Conservation (phyloP, 1,140 invertebrate genomes). For the Eufriesea mexicana region DNA sequence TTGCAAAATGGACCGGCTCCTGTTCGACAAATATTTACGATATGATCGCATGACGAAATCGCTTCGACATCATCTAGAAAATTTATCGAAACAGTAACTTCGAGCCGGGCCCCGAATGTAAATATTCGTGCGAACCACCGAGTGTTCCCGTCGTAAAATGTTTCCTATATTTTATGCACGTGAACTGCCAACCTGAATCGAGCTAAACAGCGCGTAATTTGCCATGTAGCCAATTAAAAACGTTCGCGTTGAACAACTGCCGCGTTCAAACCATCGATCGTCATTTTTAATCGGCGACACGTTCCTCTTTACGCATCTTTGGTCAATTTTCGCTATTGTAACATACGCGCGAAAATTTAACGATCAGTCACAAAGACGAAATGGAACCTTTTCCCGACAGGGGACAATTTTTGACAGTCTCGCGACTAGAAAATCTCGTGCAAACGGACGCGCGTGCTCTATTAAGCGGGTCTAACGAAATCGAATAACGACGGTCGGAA, state of each 20-base stretch:
- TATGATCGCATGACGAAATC: neutral
- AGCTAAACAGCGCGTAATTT: conserved; percentile 31
- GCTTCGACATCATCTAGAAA: conserved; percentile 14
- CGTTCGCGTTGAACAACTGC: neutral
- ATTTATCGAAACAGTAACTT: conserved; percentile 39
- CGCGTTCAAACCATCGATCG: too few relatives aligned
- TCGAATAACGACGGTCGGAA: neutral
- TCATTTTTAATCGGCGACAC: neutral
- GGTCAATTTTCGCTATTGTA: too few relatives aligned
- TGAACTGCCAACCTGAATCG: neutral
- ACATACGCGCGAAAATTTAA: too few relatives aligned
- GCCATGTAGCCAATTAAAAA: neutral
- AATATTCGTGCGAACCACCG: conserved; percentile 6
- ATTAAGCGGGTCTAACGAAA: conserved; percentile 28
- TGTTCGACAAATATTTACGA: conserved; percentile 8
- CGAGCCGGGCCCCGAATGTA: neutral
- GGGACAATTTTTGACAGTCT: neutral
- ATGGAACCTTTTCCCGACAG: too few relatives aligned
- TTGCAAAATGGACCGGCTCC: neutral
- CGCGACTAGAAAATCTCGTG: conserved; percentile 12
- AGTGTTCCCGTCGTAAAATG: conserved; percentile 29
- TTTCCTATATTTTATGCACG: conserved; percentile 35
- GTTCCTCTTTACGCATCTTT: too few relatives aligned
- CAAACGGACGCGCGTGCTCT: conserved; percentile 38
- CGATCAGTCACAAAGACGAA: too few relatives aligned